Percentiles rank a stretch among this genome's conserved stretches.
Evolutionary conservation across 1,140 invertebrate species (phyloP).

Genomic region (Reticulitermes speratus): DNA sequence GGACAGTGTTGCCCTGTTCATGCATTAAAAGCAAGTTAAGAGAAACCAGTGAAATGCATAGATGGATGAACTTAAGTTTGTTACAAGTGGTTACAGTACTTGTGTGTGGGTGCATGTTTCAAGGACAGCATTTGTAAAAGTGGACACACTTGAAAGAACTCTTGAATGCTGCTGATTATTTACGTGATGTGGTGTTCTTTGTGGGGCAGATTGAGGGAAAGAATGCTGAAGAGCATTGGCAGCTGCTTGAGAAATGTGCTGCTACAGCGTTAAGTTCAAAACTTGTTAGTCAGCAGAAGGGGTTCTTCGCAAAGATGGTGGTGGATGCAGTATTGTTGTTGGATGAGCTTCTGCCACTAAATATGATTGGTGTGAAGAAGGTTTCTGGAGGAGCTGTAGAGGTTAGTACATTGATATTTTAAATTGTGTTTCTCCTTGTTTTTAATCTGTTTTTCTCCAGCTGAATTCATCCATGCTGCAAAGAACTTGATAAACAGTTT

Average conservation of each 20-base stretch:
- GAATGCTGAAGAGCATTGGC: constrained; percentile 61
- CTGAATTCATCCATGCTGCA: too few species aligned
- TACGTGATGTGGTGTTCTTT: too few species aligned
- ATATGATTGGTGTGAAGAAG: constrained; percentile 99
- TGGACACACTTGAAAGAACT: too few species aligned
- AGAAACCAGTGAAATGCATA: too few species aligned
- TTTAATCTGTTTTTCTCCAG: neutral
- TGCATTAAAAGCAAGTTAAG: too few species aligned
- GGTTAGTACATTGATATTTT: constrained; percentile 46
- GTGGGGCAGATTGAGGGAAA: constrained; percentile 58
- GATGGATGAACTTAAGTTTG: too few species aligned
- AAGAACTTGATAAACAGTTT: too few species aligned
- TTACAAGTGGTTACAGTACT: too few species aligned
- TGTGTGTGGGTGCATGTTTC: too few species aligned
- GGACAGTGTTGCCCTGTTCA: too few species aligned
- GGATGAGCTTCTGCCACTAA: constrained; percentile 91
- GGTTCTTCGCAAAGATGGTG: constrained; percentile 96
- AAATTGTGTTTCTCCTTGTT: neutral
- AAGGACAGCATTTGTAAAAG: too few species aligned
- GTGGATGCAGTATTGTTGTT: constrained; percentile 94
- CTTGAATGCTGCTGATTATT: too few species aligned
- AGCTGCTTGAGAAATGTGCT: constrained; percentile 90
- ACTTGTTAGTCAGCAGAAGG: constrained; percentile 91
- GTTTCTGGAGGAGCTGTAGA: constrained; percentile 92
- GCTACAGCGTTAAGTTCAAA: constrained; percentile 96